Evolutionary conservation across 2,888 invertebrate genomes (phyloP).

Genomic region (Habroteleia sp.): DNA sequence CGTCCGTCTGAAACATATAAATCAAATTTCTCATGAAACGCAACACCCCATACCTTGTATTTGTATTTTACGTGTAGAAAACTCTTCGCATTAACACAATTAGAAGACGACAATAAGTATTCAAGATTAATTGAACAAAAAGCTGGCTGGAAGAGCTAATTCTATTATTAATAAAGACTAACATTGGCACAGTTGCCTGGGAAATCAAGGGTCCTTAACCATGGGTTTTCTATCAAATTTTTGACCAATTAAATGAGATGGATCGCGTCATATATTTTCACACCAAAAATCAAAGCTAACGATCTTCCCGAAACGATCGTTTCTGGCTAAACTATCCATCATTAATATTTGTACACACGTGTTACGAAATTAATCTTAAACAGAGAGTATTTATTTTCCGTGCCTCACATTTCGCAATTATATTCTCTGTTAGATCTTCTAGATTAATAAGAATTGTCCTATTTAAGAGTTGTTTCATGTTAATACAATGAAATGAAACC

Average conservation of each 20-base stretch:
- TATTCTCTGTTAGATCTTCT: too few species aligned
- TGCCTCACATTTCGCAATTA: background rate
- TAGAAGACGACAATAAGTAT: constrained; percentile 9
- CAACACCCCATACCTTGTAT: background rate
- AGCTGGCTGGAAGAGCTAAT: background rate
- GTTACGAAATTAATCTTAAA: constrained; percentile 8
- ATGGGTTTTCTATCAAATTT: constrained; percentile 10
- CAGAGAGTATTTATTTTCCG: background rate
- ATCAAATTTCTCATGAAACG: constrained; percentile 38
- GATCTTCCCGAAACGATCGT: constrained; percentile 2
- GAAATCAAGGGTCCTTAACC: constrained; percentile 16
- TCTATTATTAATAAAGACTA: constrained; percentile 17
- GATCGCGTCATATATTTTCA: constrained; percentile 40
- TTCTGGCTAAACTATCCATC: constrained; percentile 20
- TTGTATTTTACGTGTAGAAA: constrained; percentile 5
- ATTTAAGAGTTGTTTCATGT: too few species aligned
- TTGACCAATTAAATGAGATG: constrained; percentile 19
- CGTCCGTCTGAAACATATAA: constrained; percentile 10
- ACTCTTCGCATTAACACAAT: constrained; percentile 22
- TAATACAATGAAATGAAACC: too few species aligned
- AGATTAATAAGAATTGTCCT: too few species aligned
- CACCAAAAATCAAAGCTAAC: constrained; percentile 37
- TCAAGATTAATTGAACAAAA: constrained; percentile 31
- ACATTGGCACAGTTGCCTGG: constrained; percentile 42
- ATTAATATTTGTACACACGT: constrained; percentile 30